Conservation (phyloP, 2,113 vertebrate genomes). For the Vireo altiloquus region DNA sequence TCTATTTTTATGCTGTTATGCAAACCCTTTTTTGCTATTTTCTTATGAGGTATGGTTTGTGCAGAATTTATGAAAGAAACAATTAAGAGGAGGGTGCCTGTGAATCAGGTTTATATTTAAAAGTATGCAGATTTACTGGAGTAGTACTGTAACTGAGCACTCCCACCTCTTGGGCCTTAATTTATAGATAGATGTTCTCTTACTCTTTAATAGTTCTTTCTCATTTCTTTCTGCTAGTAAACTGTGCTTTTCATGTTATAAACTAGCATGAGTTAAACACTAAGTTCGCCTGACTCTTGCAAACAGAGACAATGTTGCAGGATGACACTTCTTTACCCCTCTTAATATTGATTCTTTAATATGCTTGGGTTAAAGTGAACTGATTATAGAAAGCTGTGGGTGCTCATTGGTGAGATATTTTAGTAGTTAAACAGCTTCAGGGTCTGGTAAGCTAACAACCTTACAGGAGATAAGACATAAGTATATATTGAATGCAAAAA, state of each 20-base stretch:
- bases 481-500: neutral
- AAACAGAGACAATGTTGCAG: neutral
- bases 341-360: conserved; percentile 20
- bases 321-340: neutral
- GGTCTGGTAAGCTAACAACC: neutral
- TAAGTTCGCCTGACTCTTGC: neutral
- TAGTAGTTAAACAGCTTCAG: neutral
- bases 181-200: neutral
- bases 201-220: neutral
- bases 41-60: neutral
- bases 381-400: neutral
- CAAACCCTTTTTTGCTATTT: conserved; percentile 16
- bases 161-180: neutral
- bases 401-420: conserved; percentile 6
- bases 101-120: conserved; percentile 47
- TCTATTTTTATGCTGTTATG: conserved; percentile 17
- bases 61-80: conserved; percentile 51
- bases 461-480: neutral
- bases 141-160: neutral
- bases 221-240: neutral
- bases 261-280: neutral
- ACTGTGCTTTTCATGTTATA: neutral
- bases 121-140: conserved; percentile 17
- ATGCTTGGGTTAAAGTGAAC: conserved; percentile 4
- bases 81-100: conserved; percentile 8